Evolutionary conservation across 2,888 invertebrate species (phyloP).

Genomic region (Drosophila histrio): DNA sequence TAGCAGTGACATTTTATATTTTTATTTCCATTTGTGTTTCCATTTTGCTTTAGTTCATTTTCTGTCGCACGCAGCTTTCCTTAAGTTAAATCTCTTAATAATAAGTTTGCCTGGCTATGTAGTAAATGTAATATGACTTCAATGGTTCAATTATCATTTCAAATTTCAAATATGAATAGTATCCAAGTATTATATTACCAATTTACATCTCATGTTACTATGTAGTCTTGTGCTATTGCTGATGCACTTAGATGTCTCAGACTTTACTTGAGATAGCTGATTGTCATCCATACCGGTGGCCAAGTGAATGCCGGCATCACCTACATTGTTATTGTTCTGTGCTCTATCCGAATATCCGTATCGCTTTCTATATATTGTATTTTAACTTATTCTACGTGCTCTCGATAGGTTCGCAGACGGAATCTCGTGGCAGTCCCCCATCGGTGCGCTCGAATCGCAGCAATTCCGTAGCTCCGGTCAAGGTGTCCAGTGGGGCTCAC

Average conservation of each 20-base stretch:
- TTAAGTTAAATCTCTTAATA: constrained; percentile 14
- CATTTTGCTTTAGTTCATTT: constrained; percentile 42
- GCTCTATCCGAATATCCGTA: constrained; percentile 6
- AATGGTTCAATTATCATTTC: constrained; percentile 13
- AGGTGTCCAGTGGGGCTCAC: constrained; percentile 61
- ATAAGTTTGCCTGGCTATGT: constrained; percentile 33
- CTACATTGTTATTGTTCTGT: constrained; percentile 15
- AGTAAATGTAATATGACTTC: constrained; percentile 14
- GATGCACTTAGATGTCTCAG: constrained; percentile 28
- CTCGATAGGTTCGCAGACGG: constrained; percentile 57
- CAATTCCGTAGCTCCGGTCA: constrained; percentile 82
- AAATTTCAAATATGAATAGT: not conserved
- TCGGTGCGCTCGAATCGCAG: constrained; percentile 89
- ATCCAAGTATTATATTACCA: not conserved
- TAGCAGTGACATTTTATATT: constrained; percentile 22
- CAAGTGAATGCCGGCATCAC: constrained; percentile 2
- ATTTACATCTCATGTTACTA: constrained; percentile 12
- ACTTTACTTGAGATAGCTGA: constrained; percentile 17
- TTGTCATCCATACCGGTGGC: constrained; percentile 15
- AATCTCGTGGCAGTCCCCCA: constrained; percentile 89
- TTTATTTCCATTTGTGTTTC: constrained; percentile 39
- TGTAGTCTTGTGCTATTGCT: constrained; percentile 37
- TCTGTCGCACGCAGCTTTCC: constrained; percentile 52
- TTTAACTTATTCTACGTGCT: constrained; percentile 1
- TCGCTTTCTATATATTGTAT: not conserved